Conservation (phyloP, 1,140 invertebrate species). For the Neodiprion fabricii region DNA sequence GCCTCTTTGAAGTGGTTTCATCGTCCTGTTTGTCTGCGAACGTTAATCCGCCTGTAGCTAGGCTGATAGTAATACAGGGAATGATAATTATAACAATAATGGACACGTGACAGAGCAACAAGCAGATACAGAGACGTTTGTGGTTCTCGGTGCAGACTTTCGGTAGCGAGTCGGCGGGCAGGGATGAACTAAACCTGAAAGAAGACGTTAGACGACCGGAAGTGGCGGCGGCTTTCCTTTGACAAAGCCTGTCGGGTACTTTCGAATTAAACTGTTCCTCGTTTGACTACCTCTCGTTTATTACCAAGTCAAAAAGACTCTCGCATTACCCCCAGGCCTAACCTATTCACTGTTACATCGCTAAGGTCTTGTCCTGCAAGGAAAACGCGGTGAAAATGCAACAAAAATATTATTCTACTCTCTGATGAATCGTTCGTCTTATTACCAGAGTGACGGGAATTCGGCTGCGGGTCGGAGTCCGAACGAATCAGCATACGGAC, state of each 20-base stretch:
- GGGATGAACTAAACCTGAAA: conserved; percentile 5
- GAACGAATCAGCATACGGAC: too few species aligned
- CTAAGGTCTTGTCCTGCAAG: too few species aligned
- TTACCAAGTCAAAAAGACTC: background rate
- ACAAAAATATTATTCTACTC: too few species aligned
- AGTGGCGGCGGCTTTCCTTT: conserved; percentile 40
- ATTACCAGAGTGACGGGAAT: too few species aligned
- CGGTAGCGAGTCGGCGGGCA: background rate
- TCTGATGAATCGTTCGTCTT: too few species aligned
- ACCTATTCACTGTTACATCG: too few species aligned
- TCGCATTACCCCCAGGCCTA: too few species aligned
- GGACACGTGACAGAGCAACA: conserved; percentile 12
- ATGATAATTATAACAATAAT: conserved; percentile 22
- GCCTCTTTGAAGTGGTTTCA: conserved; percentile 41
- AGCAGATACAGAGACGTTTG: conserved; percentile 19
- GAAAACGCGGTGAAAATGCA: too few species aligned
- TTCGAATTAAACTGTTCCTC: background rate
- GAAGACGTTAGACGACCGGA: conserved; percentile 39
- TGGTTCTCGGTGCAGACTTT: conserved; percentile 4
- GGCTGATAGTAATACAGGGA: conserved; percentile 27
- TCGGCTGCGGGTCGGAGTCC: too few species aligned
- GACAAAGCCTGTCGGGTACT: conserved; percentile 19
- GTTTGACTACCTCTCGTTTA: background rate
- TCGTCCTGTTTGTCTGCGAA: conserved; percentile 21
- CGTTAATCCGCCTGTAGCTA: conserved; percentile 15